phyloP scores from a whole-genome alignment of 2,888 invertebrate species.

The Tolmerus cingulatus region DNA sequence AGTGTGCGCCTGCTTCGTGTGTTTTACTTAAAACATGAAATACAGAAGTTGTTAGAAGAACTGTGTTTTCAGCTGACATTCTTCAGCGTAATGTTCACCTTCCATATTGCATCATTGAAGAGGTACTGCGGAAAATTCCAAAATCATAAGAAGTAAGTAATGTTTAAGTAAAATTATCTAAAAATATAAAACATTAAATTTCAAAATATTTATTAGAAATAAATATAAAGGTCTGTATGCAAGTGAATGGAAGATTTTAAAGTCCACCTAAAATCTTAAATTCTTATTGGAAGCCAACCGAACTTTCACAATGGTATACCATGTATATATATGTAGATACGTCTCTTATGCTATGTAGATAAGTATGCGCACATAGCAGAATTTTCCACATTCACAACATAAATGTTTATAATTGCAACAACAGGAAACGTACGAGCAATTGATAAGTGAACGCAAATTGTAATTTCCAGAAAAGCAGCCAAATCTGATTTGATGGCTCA shows the following conservation, averaged over 20 bases:
- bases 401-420: neutral
- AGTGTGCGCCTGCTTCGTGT: neutral
- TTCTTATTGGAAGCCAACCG: neutral
- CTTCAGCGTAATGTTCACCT: neutral
- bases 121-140: neutral
- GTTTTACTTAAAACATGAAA: neutral
- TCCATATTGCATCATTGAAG: neutral
- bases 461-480: neutral
- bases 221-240: no score
- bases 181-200: no score
- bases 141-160: no score
- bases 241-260: neutral
- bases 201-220: no score
- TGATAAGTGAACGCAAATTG: neutral
- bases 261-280: neutral
- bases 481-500: neutral
- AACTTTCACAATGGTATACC: neutral
- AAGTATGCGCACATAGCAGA: neutral
- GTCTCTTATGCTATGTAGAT: neutral
- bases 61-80: neutral
- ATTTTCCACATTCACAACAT: neutral
- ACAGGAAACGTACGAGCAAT: neutral
- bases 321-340: no score
- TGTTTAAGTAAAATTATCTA: no score
- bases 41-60: conserved; percentile 32